Percentiles rank a stretch among this genome's conserved stretches.
Conservation (phyloP, 2,888 invertebrate species). For the Eupeodes luniger region DNA sequence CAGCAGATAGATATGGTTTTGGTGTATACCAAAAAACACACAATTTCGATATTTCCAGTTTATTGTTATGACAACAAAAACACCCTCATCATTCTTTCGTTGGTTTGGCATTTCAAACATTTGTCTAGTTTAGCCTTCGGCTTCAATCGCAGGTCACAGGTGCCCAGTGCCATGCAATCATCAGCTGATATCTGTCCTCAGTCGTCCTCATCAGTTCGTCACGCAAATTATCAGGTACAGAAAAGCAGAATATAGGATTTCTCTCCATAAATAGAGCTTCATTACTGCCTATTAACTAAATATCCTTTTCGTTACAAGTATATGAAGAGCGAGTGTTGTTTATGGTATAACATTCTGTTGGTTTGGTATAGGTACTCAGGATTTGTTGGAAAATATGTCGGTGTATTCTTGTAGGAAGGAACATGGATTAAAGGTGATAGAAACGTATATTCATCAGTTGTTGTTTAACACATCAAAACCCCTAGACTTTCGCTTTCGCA, state of each 20-base stretch:
- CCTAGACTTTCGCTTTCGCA: constrained; percentile 67
- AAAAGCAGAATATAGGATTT: not conserved
- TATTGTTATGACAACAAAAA: constrained; percentile 51
- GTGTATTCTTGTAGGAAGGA: constrained; percentile 3
- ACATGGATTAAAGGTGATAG: constrained; percentile 64
- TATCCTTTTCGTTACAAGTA: constrained; percentile 45
- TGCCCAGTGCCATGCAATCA: constrained; percentile 26
- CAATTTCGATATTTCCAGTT: constrained; percentile 12
- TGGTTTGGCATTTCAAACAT: constrained; percentile 39
- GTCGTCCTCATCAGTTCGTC: not conserved
- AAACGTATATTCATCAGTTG: constrained; percentile 37
- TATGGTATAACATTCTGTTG: not conserved
- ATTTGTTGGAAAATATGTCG: not conserved
- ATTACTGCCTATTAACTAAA: constrained; percentile 22
- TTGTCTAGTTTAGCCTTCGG: constrained; percentile 54
- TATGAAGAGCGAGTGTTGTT: constrained; percentile 30
- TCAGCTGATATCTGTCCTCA: constrained; percentile 50
- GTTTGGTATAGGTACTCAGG: not conserved
- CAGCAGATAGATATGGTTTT: not conserved
- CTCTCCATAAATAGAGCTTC: constrained; percentile 36
- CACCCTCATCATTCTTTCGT: constrained; percentile 24
- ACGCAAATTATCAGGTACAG: constrained; percentile 37
- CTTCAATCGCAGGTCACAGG: constrained; percentile 51
- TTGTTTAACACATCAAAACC: constrained; percentile 35
- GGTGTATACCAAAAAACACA: not conserved